Conservation (phyloP, 2,113 vertebrate genomes). For the Lethenteron camtschaticum region DNA sequence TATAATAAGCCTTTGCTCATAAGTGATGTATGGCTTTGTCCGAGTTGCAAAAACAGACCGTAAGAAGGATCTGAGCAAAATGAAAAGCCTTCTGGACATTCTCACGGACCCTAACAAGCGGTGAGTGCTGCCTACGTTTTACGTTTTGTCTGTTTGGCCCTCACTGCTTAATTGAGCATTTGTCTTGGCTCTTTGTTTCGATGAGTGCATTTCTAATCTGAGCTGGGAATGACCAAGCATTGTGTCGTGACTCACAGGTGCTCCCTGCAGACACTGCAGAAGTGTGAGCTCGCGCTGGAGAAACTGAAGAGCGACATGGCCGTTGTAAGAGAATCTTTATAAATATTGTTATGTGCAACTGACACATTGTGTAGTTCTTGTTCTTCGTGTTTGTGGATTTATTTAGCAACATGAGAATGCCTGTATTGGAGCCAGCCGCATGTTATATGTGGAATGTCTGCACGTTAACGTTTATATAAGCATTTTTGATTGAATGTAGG, state of each 20-base stretch:
- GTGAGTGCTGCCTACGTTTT: slow-evolving; percentile 20
- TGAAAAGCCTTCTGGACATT: slow-evolving; percentile 93
- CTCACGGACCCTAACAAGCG: slow-evolving; percentile 79
- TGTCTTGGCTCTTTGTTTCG: too few relatives aligned
- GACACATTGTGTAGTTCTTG: background rate
- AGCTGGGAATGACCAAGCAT: too few relatives aligned
- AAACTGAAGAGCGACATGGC: slow-evolving; percentile 98
- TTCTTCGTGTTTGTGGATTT: background rate
- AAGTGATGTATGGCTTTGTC: too few relatives aligned
- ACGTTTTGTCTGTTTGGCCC: background rate
- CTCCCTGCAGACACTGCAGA: slow-evolving; percentile 78
- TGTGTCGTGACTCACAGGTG: slow-evolving; percentile 26
- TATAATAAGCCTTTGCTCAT: too few relatives aligned
- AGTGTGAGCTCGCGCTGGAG: slow-evolving; percentile 89
- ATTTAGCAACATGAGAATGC: background rate
- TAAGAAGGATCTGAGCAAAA: slow-evolving; percentile 94
- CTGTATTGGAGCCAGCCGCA: background rate
- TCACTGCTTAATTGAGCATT: background rate
- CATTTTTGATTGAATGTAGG: too few relatives aligned
- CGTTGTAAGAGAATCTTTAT: slow-evolving; percentile 33
- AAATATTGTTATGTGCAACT: background rate
- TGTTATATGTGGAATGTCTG: too few relatives aligned
- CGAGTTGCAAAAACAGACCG: slow-evolving; percentile 30
- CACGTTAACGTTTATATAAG: too few relatives aligned
- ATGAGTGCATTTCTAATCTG: too few relatives aligned